A percentile compares a stretch with the other conserved stretches of the same genome.
phyloP scores from a whole-genome alignment of 2,797 vertebrate genomes.

The Podarcis siculus region DNA sequence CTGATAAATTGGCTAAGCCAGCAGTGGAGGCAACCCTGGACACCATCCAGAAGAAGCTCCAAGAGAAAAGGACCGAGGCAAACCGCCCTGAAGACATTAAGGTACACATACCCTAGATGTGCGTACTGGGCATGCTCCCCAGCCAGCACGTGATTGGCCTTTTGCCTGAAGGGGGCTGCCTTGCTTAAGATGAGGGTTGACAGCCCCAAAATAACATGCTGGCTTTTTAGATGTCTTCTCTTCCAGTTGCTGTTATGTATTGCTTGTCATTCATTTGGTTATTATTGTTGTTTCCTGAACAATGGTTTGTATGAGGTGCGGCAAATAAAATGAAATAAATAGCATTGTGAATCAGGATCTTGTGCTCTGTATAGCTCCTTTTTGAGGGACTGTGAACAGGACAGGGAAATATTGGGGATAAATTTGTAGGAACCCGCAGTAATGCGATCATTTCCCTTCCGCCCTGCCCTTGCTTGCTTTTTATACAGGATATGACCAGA shows the following conservation, averaged over 20 bases:
- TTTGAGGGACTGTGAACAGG: too few relatives aligned
- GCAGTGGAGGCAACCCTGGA: slow-evolving; percentile 91
- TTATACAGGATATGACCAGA: slow-evolving; percentile 94
- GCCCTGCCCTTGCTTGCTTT: slow-evolving; percentile 17
- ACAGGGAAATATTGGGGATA: neutral
- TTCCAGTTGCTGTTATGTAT: too few relatives aligned
- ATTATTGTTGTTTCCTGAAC: too few relatives aligned
- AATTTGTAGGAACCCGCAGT: neutral
- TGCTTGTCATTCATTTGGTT: too few relatives aligned
- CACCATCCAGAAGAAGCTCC: slow-evolving; percentile 88
- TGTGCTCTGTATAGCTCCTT: neutral
- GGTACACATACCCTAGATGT: slow-evolving; percentile 73
- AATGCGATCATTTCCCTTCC: neutral
- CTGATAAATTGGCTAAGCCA: slow-evolving; percentile 88
- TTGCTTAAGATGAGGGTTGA: too few relatives aligned
- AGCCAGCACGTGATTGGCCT: too few relatives aligned
- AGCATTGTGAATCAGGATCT: neutral
- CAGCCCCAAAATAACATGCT: too few relatives aligned
- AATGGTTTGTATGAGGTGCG: too few relatives aligned
- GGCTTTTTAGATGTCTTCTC: too few relatives aligned
- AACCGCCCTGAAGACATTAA: slow-evolving; percentile 94
- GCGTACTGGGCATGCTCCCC: too few relatives aligned
- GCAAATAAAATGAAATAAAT: neutral
- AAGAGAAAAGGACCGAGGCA: slow-evolving; percentile 90
- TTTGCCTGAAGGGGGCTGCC: too few relatives aligned